Percentiles rank a stretch among this genome's conserved stretches.
Evolutionary conservation across 2,888 invertebrate genomes (phyloP).

Genomic region (Helobdella robusta): DNA sequence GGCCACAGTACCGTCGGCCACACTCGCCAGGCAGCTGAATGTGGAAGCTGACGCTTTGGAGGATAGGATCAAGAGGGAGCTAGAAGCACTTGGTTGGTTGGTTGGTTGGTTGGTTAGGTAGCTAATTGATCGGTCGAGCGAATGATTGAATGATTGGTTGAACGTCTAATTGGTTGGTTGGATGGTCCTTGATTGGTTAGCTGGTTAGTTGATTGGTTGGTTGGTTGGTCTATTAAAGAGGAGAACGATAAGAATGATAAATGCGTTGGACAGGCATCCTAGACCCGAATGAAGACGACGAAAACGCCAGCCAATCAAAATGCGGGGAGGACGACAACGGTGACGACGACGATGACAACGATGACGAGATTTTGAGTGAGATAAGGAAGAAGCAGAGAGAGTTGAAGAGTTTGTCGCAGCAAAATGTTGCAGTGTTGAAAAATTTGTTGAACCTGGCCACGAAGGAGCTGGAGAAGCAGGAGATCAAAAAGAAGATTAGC

Average conservation of each 20-base stretch:
- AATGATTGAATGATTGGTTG: neutral
- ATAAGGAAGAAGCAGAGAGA: conserved; percentile 78
- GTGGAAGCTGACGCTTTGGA: conserved; percentile 56
- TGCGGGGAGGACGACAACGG: neutral
- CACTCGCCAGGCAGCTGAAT: conserved; percentile 47
- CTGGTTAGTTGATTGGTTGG: neutral
- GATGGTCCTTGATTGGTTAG: neutral
- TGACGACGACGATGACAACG: conserved; percentile 52
- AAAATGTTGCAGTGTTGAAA: conserved; percentile 60
- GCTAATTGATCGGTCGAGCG: neutral
- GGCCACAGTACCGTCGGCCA: neutral
- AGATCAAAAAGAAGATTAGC: conserved; percentile 66
- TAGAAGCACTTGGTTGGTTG: conserved; percentile 67
- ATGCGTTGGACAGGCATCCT: conserved; percentile 7
- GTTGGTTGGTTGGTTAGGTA: neutral
- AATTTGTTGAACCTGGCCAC: conserved; percentile 62
- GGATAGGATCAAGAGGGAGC: conserved; percentile 70
- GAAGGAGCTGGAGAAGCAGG: conserved; percentile 69
- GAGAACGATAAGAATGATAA: too few species aligned
- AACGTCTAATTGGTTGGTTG: neutral
- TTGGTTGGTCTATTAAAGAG: neutral
- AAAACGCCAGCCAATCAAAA: neutral
- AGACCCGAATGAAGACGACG: conserved; percentile 13
- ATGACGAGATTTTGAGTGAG: conserved; percentile 72
- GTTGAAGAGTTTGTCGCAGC: conserved; percentile 50